Percentiles rank a stretch among this genome's conserved stretches.
Evolutionary conservation across 2,113 vertebrate species (phyloP).

Genomic region (Rissa tridactyla): DNA sequence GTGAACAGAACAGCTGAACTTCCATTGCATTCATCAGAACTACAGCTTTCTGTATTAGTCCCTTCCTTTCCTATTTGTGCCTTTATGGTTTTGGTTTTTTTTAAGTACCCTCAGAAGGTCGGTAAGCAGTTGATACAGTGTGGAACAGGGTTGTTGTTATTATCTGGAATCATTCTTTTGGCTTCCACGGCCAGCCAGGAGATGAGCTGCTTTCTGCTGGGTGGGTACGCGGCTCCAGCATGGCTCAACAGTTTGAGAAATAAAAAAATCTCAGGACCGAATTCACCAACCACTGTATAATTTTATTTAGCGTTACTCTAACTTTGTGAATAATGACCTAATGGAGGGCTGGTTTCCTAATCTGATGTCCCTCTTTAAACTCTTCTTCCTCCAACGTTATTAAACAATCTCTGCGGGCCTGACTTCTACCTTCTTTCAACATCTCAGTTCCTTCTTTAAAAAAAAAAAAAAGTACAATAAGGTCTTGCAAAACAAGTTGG

Average conservation of each 20-base stretch:
- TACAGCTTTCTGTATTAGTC: too few species aligned
- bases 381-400: not conserved
- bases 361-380: not conserved
- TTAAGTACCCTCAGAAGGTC: not conserved
- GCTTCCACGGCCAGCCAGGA: not conserved
- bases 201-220: not conserved
- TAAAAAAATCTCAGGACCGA: not conserved
- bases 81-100: not conserved
- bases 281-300: not conserved
- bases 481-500: not conserved
- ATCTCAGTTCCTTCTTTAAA: not conserved
- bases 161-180: not conserved
- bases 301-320: not conserved
- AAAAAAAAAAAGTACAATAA: not conserved
- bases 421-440: not conserved
- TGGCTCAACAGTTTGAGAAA: not conserved
- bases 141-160: not conserved
- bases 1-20: not conserved
- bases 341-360: not conserved
- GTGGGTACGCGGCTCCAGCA: not conserved
- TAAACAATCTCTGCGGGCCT: not conserved
- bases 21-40: not conserved
- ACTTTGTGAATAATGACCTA: not conserved
- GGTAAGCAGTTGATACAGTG: fast-evolving
- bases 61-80: too few species aligned